Conservation (phyloP, 1,140 invertebrate genomes). For the Lepidostoma basale region DNA sequence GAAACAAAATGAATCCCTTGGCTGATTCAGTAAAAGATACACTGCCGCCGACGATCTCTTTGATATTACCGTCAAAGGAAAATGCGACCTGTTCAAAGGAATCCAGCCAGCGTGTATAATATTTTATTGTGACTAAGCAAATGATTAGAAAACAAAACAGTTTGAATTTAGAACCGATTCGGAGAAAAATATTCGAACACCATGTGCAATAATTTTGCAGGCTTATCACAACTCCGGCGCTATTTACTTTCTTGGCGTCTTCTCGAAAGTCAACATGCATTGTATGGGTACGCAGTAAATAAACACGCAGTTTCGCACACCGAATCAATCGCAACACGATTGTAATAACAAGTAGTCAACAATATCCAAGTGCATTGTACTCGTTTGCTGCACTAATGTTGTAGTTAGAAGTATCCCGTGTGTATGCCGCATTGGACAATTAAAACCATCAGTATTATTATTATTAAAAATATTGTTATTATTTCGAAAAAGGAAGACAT, state of each 20-base stretch:
- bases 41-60: neutral
- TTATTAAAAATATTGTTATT: neutral
- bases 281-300: neutral
- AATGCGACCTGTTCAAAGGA: neutral
- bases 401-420: too few relatives aligned
- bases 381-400: neutral
- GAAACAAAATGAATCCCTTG: neutral
- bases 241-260: slow-evolving; percentile 11
- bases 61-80: slow-evolving; percentile 22
- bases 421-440: neutral
- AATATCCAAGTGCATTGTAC: slow-evolving; percentile 8
- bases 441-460: neutral
- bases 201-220: neutral
- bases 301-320: neutral
- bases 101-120: too few relatives aligned
- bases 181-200: neutral
- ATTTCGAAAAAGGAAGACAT: too few relatives aligned
- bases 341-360: slow-evolving; percentile 22
- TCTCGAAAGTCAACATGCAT: slow-evolving; percentile 9
- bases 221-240: neutral
- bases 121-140: too few relatives aligned
- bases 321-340: slow-evolving; percentile 13
- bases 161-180: too few relatives aligned
- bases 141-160: too few relatives aligned
- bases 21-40: slow-evolving; percentile 8